Evolutionary conservation across 2,797 vertebrate species (phyloP).

Genomic region (Pantherophis vulpinus): DNA sequence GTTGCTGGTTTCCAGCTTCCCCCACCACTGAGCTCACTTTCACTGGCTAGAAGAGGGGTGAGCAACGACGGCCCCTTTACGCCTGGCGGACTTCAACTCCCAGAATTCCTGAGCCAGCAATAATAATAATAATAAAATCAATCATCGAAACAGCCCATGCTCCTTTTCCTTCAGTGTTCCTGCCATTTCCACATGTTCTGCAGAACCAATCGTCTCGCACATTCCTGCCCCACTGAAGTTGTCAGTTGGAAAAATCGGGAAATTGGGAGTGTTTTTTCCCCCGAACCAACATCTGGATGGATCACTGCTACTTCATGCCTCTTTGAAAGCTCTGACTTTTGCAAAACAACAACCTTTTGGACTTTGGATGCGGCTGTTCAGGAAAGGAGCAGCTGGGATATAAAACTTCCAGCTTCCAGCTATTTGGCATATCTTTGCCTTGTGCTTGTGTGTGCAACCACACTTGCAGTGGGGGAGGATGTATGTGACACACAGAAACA

Average conservation of each 20-base stretch:
- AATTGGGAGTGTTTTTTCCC: not conserved
- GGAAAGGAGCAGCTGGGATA: too few relatives aligned
- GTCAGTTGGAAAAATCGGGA: not conserved
- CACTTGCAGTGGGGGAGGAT: too few relatives aligned
- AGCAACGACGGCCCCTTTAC: too few relatives aligned
- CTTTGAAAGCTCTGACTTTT: not conserved
- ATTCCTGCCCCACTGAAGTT: not conserved
- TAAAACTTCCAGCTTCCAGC: too few relatives aligned
- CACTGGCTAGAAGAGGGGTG: not conserved
- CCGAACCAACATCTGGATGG: not conserved
- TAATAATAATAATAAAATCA: not conserved
- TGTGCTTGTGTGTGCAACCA: too few relatives aligned
- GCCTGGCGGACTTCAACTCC: too few relatives aligned
- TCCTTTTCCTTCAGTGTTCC: not conserved
- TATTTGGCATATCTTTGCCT: too few relatives aligned
- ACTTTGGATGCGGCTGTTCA: too few relatives aligned
- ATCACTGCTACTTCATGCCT: not conserved
- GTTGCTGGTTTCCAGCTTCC: not conserved
- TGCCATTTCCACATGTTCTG: not conserved
- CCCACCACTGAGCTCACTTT: not conserved
- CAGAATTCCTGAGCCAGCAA: too few relatives aligned
- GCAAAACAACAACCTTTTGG: not conserved
- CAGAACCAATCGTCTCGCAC: not conserved
- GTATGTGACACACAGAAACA: too few relatives aligned
- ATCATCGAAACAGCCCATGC: not conserved